Evolutionary conservation across 1,140 invertebrate species (phyloP), one percentile per base, ranked within the genome.

Genomic region (Stegodyphus dumicola): DNA sequence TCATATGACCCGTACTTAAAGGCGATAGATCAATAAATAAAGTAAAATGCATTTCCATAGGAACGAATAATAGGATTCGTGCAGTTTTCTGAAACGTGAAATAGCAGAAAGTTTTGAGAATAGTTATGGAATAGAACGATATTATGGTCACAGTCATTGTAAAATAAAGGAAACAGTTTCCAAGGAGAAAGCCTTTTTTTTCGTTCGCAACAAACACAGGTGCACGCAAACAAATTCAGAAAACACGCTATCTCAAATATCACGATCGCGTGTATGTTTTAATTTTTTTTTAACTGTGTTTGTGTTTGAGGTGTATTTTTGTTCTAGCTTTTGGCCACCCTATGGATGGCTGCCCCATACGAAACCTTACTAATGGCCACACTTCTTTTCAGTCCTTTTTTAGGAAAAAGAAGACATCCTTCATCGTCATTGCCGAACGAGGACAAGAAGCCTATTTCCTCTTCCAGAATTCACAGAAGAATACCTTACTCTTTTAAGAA

Each of bases 351-450:
- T 84, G 73, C 13, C 48, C 10, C 65, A 60, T 67, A 56, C 13
- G 9, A 48, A 76, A 66, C 52, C 49, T 69, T 76, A 84, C 81
- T 84, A 84, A 84, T 84, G 33, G 49, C 65, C 17, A 66, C 54
- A 84, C 56, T 51, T 84, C 54, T 84, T 84, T 84, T 76, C 73
- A 84, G 81, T 84, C 81, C 81, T 76, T 84, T 84, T 84, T 84
- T 73, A 76, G 76, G 81, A 60, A 17, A 9, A 6, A 33, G 54
- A 65, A 77, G 48, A 65, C 54, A 6, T n/a, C 54, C 51, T 54
- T 54, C 73, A 51, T 56, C 15, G 2, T 15, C 52, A 2, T 17
- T 56, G 18, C 69, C 17, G 78, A 71, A 70, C 17, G 11, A 51
- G 9, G 49, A 51, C 18, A 52, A 69, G 33, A 52, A 69, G 17